Evolutionary conservation across 2,113 vertebrate species (phyloP).

Genomic region (Eulacestoma nigropectus): DNA sequence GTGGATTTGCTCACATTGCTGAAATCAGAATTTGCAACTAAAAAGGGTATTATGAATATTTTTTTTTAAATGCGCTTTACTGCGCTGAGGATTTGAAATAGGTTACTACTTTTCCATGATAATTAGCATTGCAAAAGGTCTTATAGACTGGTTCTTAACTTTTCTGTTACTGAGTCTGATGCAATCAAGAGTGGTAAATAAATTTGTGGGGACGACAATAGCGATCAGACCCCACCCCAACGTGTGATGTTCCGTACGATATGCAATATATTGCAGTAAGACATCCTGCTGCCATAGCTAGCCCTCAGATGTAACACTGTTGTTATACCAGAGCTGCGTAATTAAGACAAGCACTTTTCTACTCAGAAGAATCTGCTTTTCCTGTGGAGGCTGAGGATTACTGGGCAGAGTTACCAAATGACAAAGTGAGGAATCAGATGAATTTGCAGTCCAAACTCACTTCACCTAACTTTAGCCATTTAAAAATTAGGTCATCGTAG

Average conservation of each 20-base stretch:
- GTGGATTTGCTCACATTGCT: neutral
- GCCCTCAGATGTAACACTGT: neutral
- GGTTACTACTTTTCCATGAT: neutral
- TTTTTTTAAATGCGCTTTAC: rapidly evolving
- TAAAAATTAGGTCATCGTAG: neutral
- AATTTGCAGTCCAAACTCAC: neutral
- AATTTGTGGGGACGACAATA: neutral
- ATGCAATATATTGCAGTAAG: neutral
- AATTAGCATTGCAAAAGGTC: neutral
- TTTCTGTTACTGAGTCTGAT: neutral
- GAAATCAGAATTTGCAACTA: neutral
- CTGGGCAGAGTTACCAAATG: neutral
- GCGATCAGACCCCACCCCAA: neutral
- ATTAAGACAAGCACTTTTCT: neutral
- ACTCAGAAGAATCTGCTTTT: neutral
- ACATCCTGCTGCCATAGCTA: neutral
- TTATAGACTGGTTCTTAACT: neutral
- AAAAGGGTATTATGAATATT: neutral
- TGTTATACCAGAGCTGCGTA: neutral
- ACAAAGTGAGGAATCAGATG: neutral
- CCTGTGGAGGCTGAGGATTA: neutral
- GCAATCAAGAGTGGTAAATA: neutral
- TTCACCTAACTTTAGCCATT: neutral
- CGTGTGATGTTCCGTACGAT: neutral
- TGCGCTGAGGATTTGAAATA: neutral